Evolutionary conservation across 2,888 invertebrate genomes (phyloP), one percentile per base, ranked within the genome.

Genomic region (Drosophila flavopinicola): DNA sequence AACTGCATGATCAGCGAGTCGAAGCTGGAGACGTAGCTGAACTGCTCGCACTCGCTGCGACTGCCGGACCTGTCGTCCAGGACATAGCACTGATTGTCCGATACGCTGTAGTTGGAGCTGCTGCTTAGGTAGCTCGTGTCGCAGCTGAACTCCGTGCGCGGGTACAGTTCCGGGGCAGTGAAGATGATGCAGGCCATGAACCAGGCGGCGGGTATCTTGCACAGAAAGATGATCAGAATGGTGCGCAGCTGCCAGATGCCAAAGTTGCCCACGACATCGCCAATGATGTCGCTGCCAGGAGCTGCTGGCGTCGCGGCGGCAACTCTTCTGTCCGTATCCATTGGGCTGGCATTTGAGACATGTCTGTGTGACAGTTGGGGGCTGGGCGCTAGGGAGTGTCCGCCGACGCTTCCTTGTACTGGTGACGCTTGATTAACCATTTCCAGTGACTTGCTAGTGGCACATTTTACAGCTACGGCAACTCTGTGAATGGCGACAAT

Each of bases 151-250:
- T 90, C 89, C 0, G 75, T 69, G 11, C 74, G 75, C 0, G 90
- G 84, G 60, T 89, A 85, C 1, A 91, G 79, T 29, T 89, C 88
- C 1, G 92, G 92, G 0, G 92, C 92, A 1, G 92, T 92, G 67
- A 91, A 92, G 32, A 92, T 91, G 13, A 92, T 90, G 71, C 91
- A 91, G 44, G 92, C 91, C 92, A 92, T 92, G 69, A 92, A 92
- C 92, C 92, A 92, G 1, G 92, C 91, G 3, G 92, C 90, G 1
- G 92, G 92, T 47, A 92, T 90, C 78, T 92, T 92, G 65, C 91
- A 91, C 9, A 92, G 79, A 52, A 90, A 92, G 24, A 92, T 90
- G 35, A 92, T 90, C 37, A 91, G 84, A 6, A 91, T 89, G 3
- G 91, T 88, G 57, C 91, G 84, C 44, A 91, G 65, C 58, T 92